phyloP scores from a whole-genome alignment of 2,113 vertebrate species.

The Zosterops lateralis region DNA sequence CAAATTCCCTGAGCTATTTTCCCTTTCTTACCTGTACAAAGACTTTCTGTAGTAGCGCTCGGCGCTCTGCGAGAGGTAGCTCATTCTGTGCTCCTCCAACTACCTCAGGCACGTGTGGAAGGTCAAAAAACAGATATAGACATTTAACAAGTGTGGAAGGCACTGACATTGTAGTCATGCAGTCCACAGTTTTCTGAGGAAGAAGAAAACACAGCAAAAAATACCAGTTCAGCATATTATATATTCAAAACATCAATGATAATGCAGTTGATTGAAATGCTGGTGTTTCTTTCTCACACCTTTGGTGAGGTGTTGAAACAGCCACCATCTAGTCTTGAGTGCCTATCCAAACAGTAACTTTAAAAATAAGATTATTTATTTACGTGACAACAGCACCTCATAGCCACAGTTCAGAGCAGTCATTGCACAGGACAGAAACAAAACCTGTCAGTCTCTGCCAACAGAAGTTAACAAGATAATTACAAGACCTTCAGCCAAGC shows the following conservation, averaged over 20 bases:
- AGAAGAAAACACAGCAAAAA: conserved; percentile 28
- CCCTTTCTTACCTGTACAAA: conserved; percentile 88
- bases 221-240: neutral
- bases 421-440: neutral
- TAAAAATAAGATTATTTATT: neutral
- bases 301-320: neutral
- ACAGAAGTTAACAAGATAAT: neutral
- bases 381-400: neutral
- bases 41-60: conserved; percentile 94
- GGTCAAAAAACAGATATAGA: conserved; percentile 98
- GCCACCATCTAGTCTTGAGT: neutral
- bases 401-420: neutral
- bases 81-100: conserved; percentile 88
- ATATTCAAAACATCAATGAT: neutral
- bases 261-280: neutral
- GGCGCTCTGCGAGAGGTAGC: conserved; percentile 89
- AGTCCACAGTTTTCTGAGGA: conserved; percentile 97
- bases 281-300: neutral
- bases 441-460: neutral
- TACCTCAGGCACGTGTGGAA: conserved; percentile 94
- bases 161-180: conserved; percentile 99
- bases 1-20: neutral
- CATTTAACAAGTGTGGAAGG: conserved; percentile 99
- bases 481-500: neutral
- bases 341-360: neutral